Base-by-base conservation (phyloP, 2,888 invertebrate genomes). In the Seladonia tumulorum region DNA sequence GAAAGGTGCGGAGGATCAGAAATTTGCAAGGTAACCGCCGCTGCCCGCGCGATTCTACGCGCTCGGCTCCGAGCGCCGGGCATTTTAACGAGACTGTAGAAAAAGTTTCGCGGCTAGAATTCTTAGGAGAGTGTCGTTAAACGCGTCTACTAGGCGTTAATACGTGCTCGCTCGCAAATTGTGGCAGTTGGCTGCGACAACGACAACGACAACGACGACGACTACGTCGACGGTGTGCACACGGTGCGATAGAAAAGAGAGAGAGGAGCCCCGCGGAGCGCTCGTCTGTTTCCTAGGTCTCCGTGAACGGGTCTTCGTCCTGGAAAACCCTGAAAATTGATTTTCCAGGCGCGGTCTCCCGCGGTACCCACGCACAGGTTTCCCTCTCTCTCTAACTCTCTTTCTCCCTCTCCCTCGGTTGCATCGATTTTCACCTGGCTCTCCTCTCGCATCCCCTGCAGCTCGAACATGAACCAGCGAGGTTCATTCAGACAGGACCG, bases 381-480 rank as follows among this genome's bases (percentile, higher is more conserved):
- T 87, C 73, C 79, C 81, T 84, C 86, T 84, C 85, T 35, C 76
- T 25, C 25, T 25, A 7, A 45, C 76, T 47, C 57, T 57, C 76
- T 66, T 66, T 63, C 57, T 81, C 35, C 60, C 68, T 86, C 60
- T 85, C 88, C 86, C 86, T 87, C 80, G 90, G 92, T 93, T 92
- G 91, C 92, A 93, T 93, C 93, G 93, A 94, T 94, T 93, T 93
- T 92, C 91, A 93, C 93, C 93, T 93, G 92, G 89, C 86, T 91
- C 88, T 53, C 53, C 86, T 91, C 88, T 53, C 53, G 83, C 79
- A 86, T 75, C 84, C 89, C 82, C 83, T 87, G 81, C 85, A 79
- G 82, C 85, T 71, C 72, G 71, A 84, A 89, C 87, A 87, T 87
- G 82, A 86, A 90, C 85, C 90, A 76, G 66, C 81, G 82, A n/a